Evolutionary conservation across 2,888 invertebrate species (phyloP).

Genomic region (Parascotia fuliginaria): DNA sequence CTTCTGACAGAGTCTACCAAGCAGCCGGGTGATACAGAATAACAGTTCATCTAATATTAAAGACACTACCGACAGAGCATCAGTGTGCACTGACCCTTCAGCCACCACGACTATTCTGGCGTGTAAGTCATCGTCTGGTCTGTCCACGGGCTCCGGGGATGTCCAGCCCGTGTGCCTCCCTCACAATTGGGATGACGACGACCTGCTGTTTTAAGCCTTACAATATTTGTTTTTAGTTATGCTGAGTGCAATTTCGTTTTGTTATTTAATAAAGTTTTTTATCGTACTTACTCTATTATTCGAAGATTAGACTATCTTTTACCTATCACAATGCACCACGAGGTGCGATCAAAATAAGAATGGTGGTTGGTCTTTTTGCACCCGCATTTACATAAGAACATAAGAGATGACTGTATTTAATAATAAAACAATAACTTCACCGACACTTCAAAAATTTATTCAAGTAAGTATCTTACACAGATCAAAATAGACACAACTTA

Average conservation of each 20-base stretch:
- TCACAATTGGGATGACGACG: conserved; percentile 77
- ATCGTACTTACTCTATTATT: neutral
- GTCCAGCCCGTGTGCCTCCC: conserved; percentile 65
- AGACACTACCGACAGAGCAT: conserved; percentile 24
- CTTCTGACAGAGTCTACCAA: neutral
- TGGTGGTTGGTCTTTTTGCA: no score
- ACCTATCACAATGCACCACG: no score
- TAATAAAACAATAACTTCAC: neutral
- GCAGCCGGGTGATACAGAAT: neutral
- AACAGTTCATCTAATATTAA: neutral
- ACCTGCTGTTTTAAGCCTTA: conserved; percentile 67
- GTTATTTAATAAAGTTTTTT: neutral
- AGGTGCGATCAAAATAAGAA: no score
- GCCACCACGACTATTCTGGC: conserved; percentile 53
- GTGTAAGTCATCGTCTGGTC: conserved; percentile 43
- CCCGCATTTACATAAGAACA: no score
- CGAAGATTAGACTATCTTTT: no score
- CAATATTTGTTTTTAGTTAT: neutral
- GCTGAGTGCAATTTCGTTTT: neutral
- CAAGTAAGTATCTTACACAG: neutral
- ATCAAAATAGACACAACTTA: conserved; percentile 37
- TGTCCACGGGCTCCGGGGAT: conserved; percentile 62
- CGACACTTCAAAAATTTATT: neutral
- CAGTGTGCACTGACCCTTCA: conserved; percentile 32
- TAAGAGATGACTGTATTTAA: no score